phyloP scores from a whole-genome alignment of 2,888 invertebrate genomes.

The Scaptomyza flava region DNA sequence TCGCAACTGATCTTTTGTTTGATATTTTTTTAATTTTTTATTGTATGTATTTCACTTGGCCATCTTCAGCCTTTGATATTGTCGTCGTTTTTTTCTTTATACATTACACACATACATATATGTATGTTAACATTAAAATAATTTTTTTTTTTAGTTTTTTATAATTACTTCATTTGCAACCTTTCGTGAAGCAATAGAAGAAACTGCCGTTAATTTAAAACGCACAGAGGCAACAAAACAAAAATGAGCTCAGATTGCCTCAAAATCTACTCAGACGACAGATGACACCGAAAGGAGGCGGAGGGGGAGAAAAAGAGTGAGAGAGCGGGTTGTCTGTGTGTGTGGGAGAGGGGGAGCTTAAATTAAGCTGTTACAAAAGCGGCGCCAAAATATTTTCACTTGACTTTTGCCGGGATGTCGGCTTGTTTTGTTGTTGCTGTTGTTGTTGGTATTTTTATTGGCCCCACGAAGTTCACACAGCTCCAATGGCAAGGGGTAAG shows the following conservation, averaged over 20 bases:
- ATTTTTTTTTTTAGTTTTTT: conserved; percentile 34
- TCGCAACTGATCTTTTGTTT: conserved; percentile 46
- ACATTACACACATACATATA: background rate
- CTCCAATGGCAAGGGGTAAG: background rate
- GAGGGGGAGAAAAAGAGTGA: background rate
- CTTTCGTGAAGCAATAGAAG: conserved; percentile 76
- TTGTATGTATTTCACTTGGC: conserved; percentile 1
- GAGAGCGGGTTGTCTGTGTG: background rate
- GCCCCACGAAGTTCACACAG: conserved; percentile 40
- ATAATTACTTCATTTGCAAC: conserved; percentile 78
- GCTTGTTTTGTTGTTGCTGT: background rate
- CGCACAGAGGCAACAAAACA: conserved; percentile 41
- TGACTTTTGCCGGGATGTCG: conserved; percentile 48
- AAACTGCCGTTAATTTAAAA: conserved; percentile 76
- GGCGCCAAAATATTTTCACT: conserved; percentile 78
- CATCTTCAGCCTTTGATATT: conserved; percentile 32
- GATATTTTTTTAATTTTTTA: background rate
- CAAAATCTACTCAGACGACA: conserved; percentile 26
- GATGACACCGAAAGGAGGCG: background rate
- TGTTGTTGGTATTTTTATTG: conserved; percentile 32
- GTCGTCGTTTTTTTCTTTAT: conserved; percentile 16
- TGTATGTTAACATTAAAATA: background rate
- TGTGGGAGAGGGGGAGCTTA: background rate
- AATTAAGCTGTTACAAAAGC: conserved; percentile 50
- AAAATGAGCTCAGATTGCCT: conserved; percentile 56